Percentiles rank a stretch among this genome's conserved stretches.
Conservation (phyloP, 2,797 vertebrate species). For the Parambassis ranga region DNA sequence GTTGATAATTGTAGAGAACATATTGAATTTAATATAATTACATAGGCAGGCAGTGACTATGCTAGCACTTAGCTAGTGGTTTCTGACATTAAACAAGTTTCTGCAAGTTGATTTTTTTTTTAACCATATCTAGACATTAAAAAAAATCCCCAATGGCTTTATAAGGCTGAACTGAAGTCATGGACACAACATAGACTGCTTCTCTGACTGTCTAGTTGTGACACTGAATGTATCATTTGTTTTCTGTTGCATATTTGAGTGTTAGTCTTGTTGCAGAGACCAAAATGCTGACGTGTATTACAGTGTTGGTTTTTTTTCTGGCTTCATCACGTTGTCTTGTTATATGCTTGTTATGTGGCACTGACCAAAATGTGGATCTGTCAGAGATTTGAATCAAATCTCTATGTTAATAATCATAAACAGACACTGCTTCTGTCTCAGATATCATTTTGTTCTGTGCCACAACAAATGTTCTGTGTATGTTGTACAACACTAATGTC, state of each 20-base stretch:
- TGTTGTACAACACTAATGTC: conserved; percentile 86
- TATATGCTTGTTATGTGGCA: conserved; percentile 75
- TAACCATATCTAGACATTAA: too few species aligned
- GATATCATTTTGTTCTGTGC: conserved; percentile 74
- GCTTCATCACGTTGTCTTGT: conserved; percentile 77
- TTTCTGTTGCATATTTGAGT: conserved; percentile 75
- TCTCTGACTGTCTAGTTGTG: conserved; percentile 28
- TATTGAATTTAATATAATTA: too few species aligned
- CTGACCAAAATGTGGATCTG: conserved; percentile 69
- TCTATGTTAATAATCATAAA: too few species aligned
- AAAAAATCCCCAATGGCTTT: not conserved
- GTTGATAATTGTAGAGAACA: too few species aligned
- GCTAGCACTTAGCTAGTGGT: too few species aligned
- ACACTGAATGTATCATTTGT: conserved; percentile 78
- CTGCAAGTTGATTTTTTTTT: too few species aligned
- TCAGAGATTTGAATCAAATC: not conserved
- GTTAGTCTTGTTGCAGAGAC: conserved; percentile 67
- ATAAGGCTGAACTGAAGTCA: not conserved
- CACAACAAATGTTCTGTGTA: conserved; percentile 79
- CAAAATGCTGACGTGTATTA: conserved; percentile 36
- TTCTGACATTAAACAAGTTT: too few species aligned
- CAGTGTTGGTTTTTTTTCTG: conserved; percentile 65
- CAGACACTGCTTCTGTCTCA: not conserved
- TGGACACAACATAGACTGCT: not conserved
- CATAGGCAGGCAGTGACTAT: too few species aligned